These are phyloP conservation scores for Chroicocephalus ridibundus DNA, from an alignment of 2,113 vertebrate genomes.

Conservation along the genomic window DNA sequence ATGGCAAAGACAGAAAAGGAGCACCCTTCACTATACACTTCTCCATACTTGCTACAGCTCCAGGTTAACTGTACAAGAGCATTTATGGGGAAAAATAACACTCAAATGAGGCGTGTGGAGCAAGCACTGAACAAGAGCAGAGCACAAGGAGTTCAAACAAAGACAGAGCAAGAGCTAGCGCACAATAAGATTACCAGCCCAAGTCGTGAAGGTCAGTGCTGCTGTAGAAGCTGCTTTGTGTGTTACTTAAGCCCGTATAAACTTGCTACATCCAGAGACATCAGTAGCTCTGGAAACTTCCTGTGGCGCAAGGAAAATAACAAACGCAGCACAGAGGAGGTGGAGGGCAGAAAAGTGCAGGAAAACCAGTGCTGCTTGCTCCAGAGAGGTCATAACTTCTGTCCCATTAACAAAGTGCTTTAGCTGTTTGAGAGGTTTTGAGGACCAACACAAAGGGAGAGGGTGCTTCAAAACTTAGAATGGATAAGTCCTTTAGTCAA, in stretches of 20 bases:
- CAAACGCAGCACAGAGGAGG: not conserved
- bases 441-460: not conserved
- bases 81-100: not conserved
- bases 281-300: constrained; percentile 7
- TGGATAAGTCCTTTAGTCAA: not conserved
- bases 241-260: not conserved
- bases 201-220: not conserved
- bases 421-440: not conserved
- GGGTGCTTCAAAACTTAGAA: not conserved
- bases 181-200: not conserved
- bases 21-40: not conserved
- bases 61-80: not conserved
- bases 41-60: not conserved
- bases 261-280: not conserved
- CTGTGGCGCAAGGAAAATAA: constrained; percentile 1
- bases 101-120: not conserved
- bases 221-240: not conserved
- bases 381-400: not conserved
- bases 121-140: not conserved
- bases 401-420: not conserved
- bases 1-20: not conserved
- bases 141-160: not conserved
- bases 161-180: constrained; percentile 13
- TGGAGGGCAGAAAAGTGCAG: not conserved
- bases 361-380: not conserved